Percentiles rank a stretch among this genome's conserved stretches.
Evolutionary conservation across 2,797 vertebrate species (phyloP).

Genomic region (Todus mexicanus): DNA sequence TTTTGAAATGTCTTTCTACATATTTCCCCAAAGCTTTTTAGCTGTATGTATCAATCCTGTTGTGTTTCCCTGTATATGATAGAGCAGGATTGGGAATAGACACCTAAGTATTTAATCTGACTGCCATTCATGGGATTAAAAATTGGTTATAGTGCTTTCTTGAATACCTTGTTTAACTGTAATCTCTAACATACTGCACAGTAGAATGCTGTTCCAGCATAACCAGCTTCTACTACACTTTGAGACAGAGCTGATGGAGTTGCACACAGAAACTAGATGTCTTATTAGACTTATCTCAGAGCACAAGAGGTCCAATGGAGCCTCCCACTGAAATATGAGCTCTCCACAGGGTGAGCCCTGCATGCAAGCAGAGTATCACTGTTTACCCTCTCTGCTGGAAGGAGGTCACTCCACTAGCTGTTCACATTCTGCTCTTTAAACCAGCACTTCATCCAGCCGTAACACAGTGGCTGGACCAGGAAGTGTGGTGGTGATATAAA

Average conservation of each 20-base stretch:
- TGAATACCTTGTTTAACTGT: neutral
- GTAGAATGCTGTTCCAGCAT: neutral
- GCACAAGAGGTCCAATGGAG: neutral
- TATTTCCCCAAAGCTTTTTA: neutral
- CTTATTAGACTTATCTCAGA: neutral
- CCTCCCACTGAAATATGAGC: neutral
- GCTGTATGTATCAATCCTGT: neutral
- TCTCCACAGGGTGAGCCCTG: neutral
- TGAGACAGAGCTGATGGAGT: neutral
- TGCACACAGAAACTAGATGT: neutral
- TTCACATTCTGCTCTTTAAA: neutral
- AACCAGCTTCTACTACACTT: neutral
- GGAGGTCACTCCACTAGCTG: neutral
- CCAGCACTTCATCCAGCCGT: neutral
- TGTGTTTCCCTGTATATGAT: neutral
- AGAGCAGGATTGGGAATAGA: neutral
- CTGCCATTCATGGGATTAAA: neutral
- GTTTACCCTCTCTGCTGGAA: neutral
- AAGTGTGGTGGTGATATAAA: neutral
- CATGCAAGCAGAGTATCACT: neutral
- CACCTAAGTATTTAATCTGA: neutral
- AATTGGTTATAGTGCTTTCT: neutral
- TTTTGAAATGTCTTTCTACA: neutral
- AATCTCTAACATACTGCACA: neutral
- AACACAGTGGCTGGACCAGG: neutral